Evolutionary conservation across 2,888 invertebrate species (phyloP).

Genomic region (Caenorhabditis wallacei): DNA sequence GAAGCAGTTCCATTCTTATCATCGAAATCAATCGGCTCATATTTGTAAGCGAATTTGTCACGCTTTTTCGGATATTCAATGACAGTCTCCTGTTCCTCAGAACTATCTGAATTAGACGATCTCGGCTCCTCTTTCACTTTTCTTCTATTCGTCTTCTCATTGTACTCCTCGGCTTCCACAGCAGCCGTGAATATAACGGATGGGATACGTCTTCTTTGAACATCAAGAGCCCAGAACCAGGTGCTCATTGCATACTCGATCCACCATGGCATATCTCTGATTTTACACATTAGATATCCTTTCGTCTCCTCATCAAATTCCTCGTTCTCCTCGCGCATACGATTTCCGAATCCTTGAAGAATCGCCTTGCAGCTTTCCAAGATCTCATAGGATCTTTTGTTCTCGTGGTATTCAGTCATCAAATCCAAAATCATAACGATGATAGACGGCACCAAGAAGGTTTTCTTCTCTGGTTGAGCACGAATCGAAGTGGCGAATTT

Average conservation of each 20-base stretch:
- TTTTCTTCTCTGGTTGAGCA: background rate
- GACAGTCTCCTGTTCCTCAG: too few species aligned
- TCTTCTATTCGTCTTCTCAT: background rate
- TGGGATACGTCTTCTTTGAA: conserved; percentile 16
- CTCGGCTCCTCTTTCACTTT: background rate
- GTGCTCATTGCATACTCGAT: conserved; percentile 19
- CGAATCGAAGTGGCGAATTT: conserved; percentile 19
- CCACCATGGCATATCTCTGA: conserved; percentile 22
- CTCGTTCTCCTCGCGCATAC: background rate
- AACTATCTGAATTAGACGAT: background rate
- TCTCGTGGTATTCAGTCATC: conserved; percentile 5
- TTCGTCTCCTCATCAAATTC: conserved; percentile 37
- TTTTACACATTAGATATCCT: background rate
- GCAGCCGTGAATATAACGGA: conserved; percentile 7
- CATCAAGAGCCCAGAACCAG: conserved; percentile 24
- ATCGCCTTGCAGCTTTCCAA: background rate
- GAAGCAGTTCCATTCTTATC: too few species aligned
- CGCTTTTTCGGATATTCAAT: background rate
- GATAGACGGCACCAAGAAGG: conserved; percentile 25
- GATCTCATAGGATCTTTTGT: background rate
- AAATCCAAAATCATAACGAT: conserved; percentile 10
- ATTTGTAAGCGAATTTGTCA: too few species aligned
- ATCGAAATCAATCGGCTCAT: background rate
- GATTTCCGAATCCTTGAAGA: conserved; percentile 7
- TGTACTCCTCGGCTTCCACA: background rate